These are phyloP conservation scores for Lynx canadensis DNA, from an alignment of 2,113 vertebrate species.

Conservation along the genomic window DNA sequence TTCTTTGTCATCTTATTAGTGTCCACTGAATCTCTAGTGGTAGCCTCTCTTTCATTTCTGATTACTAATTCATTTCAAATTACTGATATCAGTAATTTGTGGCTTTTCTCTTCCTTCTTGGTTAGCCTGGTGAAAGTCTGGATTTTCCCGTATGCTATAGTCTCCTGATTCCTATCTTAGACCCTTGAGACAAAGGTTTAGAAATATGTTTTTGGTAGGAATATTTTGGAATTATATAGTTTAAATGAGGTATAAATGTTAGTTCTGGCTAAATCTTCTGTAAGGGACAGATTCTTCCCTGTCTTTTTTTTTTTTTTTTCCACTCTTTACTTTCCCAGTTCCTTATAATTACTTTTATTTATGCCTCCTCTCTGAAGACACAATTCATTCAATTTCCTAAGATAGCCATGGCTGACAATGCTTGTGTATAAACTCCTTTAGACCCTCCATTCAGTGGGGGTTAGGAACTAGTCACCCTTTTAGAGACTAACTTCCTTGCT, in stretches of 20 bases:
- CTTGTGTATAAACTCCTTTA: not conserved
- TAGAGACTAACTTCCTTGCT: not conserved
- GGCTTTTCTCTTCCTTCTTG: not conserved
- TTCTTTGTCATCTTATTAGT: not conserved
- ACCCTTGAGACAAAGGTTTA: not conserved
- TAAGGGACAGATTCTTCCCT: too few species aligned
- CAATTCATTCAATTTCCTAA: not conserved
- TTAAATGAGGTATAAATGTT: not conserved
- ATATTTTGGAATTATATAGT: not conserved
- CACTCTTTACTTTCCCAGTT: not conserved
- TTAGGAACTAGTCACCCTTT: not conserved
- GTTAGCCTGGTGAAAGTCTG: not conserved
- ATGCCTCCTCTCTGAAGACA: not conserved
- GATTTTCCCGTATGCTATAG: not conserved
- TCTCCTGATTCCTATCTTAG: not conserved
- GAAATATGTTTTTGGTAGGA: not conserved
- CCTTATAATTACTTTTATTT: not conserved
- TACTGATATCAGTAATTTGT: not conserved
- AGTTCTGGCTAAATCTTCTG: not conserved
- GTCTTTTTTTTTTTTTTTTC: not conserved
- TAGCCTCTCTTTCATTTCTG: not conserved
- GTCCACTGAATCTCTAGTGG: not conserved
- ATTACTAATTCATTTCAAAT: too few species aligned
- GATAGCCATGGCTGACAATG: not conserved
- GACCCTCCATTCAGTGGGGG: rapidly evolving